phyloP scores from a whole-genome alignment of 2,888 invertebrate species.

The Incurvaria masculella region DNA sequence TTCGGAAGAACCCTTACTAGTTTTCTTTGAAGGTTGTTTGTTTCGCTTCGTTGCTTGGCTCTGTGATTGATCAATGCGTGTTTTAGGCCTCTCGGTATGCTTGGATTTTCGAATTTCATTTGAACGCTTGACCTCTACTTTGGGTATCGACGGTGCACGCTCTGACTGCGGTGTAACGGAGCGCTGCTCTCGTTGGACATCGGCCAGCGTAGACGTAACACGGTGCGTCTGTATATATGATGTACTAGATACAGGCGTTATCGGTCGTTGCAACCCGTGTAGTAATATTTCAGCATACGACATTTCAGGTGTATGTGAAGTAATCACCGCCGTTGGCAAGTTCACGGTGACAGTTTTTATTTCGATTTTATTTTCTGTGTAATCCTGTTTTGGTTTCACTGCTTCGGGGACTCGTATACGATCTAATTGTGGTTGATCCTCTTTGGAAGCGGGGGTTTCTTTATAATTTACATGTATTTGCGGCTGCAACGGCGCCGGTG shows the following conservation, averaged over 20 bases:
- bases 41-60: neutral
- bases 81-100: neutral
- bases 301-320: constrained; percentile 63
- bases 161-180: neutral
- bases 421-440: too few species aligned
- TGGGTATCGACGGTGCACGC: neutral
- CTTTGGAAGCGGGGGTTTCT: too few species aligned
- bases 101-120: neutral
- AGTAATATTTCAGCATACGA: constrained; percentile 72
- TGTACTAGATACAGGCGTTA: neutral
- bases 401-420: neutral
- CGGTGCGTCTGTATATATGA: neutral
- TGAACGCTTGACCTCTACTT: neutral
- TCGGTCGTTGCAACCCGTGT: constrained; percentile 54
- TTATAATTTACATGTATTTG: neutral
- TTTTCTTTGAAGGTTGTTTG: neutral
- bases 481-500: too few species aligned
- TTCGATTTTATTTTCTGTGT: neutral
- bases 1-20: neutral
- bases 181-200: neutral
- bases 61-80: neutral
- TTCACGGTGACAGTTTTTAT: constrained; percentile 21
- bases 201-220: neutral
- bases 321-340: constrained; percentile 52
- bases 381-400: neutral